Evolutionary conservation across 2,113 vertebrate species (phyloP), one percentile per base, ranked within the genome.

Genomic region (Aptenodytes forsteri): DNA sequence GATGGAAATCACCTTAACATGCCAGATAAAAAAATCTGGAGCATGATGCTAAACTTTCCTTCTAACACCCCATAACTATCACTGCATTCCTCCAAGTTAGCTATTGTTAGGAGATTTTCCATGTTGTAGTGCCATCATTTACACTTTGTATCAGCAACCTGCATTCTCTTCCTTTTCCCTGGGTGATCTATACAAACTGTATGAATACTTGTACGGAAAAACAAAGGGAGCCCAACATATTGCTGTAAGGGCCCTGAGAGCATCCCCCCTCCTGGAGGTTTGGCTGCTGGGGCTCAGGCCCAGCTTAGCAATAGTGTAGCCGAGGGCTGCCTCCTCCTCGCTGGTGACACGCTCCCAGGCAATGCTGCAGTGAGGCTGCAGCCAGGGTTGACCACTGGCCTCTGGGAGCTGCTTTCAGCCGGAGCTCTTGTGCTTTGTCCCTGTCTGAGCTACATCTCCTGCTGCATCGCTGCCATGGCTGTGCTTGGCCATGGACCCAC

Each of bases 391-490:
- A 50, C 44, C 20, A 9, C 42, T 30, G 25, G 22, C 38, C 50
- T 69, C 34, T 10, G 55, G 17, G 27, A 70, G 12, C 49, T 80
- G 72, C 50, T 59, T 70, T 69, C 61, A 83, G 49, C 40, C 34
- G 40, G 10, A 22, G 14, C 22, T 59, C 32, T 59, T 0, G 0
- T 49, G 61, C 20, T 54, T 75, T 75, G 23, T 13, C 54, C 36
- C 30, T 4, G 1, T 30, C 13, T 64, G 38, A 83, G 21, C 55
- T 59, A 70, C 38, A 75, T 16, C 32, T 76, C 61, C 78, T 71
- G 50, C 36, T 64, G 38, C 61, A 27, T 54, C 0, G 0, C 18
- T 49, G 18, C 26, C 19, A 10, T 11, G 29, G 38, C 59, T 59
- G 25, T 21, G 19, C 32, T 88, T 78, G 75, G 40, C 55, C 29